These are phyloP conservation scores for Archivesica marissinica DNA, from an alignment of 1,140 invertebrate species.

Conservation along the genomic window DNA sequence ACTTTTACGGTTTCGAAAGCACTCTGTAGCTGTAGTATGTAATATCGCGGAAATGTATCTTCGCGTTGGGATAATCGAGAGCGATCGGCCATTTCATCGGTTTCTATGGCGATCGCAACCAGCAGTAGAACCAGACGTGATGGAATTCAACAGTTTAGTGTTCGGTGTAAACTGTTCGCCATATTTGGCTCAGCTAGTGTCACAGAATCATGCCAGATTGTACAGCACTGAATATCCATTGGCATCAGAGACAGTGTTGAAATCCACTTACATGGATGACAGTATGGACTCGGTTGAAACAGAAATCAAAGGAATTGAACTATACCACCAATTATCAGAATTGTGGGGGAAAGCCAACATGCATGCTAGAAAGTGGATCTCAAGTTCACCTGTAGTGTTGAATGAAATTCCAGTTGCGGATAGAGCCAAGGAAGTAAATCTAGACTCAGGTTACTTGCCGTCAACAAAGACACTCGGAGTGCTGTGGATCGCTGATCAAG, in stretches of 20 bases:
- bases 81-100: not conserved
- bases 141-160: constrained; percentile 42
- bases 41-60: constrained; percentile 7
- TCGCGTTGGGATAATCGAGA: not conserved
- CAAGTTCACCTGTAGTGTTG: not conserved
- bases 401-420: not conserved
- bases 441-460: constrained; percentile 13
- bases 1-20: not conserved
- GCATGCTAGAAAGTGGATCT: constrained; percentile 5
- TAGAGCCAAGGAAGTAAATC: not conserved
- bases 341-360: not conserved
- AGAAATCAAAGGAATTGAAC: not conserved
- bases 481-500: constrained; percentile 45
- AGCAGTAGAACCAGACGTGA: too few relatives aligned
- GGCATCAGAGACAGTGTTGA: constrained; percentile 14
- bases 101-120: not conserved
- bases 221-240: not conserved
- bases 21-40: not conserved
- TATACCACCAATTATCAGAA: not conserved
- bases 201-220: not conserved
- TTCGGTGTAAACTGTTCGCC: constrained; percentile 53
- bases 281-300: not conserved
- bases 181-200: constrained; percentile 44
- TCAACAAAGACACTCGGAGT: constrained; percentile 52
- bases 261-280: constrained; percentile 34